These are phyloP conservation scores for Aphyosemion australe DNA, from an alignment of 2,113 vertebrate genomes.

Conservation along the genomic window DNA sequence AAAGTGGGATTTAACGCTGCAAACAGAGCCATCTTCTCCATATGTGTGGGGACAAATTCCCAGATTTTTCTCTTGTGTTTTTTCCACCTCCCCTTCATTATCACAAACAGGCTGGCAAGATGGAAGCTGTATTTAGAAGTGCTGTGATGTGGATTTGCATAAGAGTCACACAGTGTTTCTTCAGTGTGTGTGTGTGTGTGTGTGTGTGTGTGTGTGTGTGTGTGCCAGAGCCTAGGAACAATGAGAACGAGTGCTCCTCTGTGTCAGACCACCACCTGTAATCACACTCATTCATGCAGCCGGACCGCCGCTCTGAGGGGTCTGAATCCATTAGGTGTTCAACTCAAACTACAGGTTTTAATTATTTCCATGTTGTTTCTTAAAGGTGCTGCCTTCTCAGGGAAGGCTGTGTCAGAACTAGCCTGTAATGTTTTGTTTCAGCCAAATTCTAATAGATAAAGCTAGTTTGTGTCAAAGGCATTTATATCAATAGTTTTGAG, in stretches of 20 bases:
- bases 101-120: slow-evolving; percentile 13
- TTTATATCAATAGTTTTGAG: too few relatives aligned
- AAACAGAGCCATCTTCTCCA: not conserved
- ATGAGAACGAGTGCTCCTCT: slow-evolving; percentile 29
- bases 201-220: slow-evolving; percentile 1
- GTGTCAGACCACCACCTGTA: slow-evolving; percentile 34
- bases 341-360: too few relatives aligned
- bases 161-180: slow-evolving; percentile 25
- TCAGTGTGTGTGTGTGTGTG: not conserved
- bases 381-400: too few relatives aligned
- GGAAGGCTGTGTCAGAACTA: too few relatives aligned
- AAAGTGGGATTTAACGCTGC: not conserved
- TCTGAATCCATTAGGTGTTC: slow-evolving; percentile 36
- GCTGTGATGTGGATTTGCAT: slow-evolving; percentile 31
- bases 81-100: slow-evolving; percentile 23
- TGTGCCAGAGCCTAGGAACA: slow-evolving; percentile 29
- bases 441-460: too few relatives aligned
- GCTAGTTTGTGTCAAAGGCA: too few relatives aligned
- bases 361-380: too few relatives aligned
- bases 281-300: slow-evolving; percentile 53
- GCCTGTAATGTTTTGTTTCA: too few relatives aligned
- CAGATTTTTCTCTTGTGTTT: slow-evolving; percentile 2
- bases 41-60: not conserved
- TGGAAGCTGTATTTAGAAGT: slow-evolving; percentile 41
- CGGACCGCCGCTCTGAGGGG: slow-evolving; percentile 28